Evolutionary conservation across 2,797 vertebrate species (phyloP), one percentile per base, ranked within the genome.

Genomic region (Scolopax rusticola): DNA sequence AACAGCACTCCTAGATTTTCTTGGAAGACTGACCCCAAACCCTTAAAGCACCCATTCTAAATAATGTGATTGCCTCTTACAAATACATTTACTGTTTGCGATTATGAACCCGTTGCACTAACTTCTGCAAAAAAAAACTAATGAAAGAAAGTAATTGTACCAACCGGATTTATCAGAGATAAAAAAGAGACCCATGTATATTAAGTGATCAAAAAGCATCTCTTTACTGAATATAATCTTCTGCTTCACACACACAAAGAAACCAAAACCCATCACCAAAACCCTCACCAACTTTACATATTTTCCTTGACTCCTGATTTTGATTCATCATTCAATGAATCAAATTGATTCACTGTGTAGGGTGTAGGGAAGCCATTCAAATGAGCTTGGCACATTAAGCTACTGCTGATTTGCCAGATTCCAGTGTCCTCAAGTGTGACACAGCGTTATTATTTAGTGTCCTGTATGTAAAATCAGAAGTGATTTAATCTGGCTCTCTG

Each of bases 401-500:
- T 84, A 43, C 59, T 74, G 75, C 30, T 89, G 74, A 74, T 93
- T 91, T 96, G 45, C 48, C 56, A 93, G 59, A 93, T 95, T 94
- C 88, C 78, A 65, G 27, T 71, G 88, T 90, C 75, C 64, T 96
- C 82, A 79, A 95, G 82, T 87, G 59, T 90, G 88, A 95, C 84
- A 87, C 53, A 65, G 79, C 1, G 0, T 80, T 85, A 77, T 96
- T 95, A 94, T 89, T 94, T 78, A 83, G 68, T 87, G 75, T 83
- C 45, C 84, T 83, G 78, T 64, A 87, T 85, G 90, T 84, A 88
- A 95, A 93, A 83, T 67, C 90, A 89, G 50, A 77, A 84, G 40
- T 80, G 51, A 90, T 93, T 97, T 90, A 78, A 81, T 63, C 89
- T 93, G 93, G 71, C 82, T 50, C 25, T n/a, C 85, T 94, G 84